phyloP scores from a whole-genome alignment of 2,797 vertebrate species.

The Clarias laeviceps region DNA sequence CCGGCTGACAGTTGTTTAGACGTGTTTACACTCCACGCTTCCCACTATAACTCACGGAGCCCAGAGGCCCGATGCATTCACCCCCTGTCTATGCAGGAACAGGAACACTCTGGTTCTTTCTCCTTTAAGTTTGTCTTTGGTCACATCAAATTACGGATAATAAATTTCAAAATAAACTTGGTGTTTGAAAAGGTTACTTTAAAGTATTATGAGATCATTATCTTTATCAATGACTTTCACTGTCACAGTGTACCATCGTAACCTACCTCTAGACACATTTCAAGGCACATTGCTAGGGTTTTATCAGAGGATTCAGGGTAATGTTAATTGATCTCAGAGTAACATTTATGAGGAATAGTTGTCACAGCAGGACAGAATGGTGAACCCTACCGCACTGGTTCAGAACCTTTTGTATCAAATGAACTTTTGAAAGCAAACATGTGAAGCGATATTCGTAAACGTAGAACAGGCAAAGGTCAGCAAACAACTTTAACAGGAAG shows the following conservation, averaged over 20 bases:
- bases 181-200: not conserved
- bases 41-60: conserved; percentile 68
- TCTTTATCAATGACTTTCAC: not conserved
- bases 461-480: no score
- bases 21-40: conserved; percentile 68
- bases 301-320: not conserved
- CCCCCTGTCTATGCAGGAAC: not conserved
- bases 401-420: no score
- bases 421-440: no score
- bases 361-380: no score
- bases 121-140: not conserved
- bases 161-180: not conserved
- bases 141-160: not conserved
- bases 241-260: not conserved
- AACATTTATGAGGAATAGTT: not conserved
- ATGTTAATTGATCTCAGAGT: not conserved
- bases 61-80: conserved; percentile 27
- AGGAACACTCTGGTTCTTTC: conserved; percentile 1
- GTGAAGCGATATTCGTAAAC: no score
- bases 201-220: not conserved
- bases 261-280: no score
- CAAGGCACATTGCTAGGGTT: no score
- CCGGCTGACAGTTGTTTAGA: conserved; percentile 75
- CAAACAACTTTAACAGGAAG: no score
- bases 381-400: no score